Base-by-base conservation (phyloP, 2,888 invertebrate species). In the Camponotus fellah region DNA sequence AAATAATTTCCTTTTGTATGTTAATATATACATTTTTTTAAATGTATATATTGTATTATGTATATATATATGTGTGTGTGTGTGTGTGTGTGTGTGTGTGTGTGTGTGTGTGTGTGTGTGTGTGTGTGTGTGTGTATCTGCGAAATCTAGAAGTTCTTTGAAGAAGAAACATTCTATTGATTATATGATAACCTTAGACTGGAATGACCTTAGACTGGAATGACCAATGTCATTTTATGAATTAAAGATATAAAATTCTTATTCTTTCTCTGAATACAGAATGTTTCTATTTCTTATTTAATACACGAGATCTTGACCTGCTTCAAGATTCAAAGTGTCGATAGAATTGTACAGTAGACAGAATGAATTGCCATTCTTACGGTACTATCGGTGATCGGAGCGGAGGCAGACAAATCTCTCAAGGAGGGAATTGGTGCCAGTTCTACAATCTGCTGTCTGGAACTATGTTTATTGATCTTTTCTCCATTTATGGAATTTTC, bases 401-500 rank as follows among this genome's bases (percentile, higher is more conserved):
- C 1, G 2, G 58, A 9, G 2, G 83, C 49, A 10, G 85, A 71
- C 21, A 91, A 80, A 4, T 65, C 75, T 10, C 86, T 82, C 12
- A 91, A 85, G 0, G 66, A 17, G 0, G 88, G 81, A 46, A 91
- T 89, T 5, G 88, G 88, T 76, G 85, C 66, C 66, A 88, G 56
- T 64, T 84, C 26, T 3, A 71, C 83, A n/a, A 81, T 71, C 37
- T 53, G 79, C 21, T 12, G 34, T 68, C 21, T 26, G 49, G 32
- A 34, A 56, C 72, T 14, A 9, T 0, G 12, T 32, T 62, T n/a
- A 2, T 9, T 10, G 1, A 64, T 21, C 9, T 76, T 26, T 49
- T 62, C 21, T 71, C 14, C 40, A n/a, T 10, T 12, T 14, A 32
- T 49, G n/a, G n/a, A 9, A 43, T 37, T 17, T 9, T 66, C 64